Evolutionary conservation across 2,888 invertebrate genomes (phyloP), one percentile per base, ranked within the genome.

Genomic region (Podotricha telesiphe): DNA sequence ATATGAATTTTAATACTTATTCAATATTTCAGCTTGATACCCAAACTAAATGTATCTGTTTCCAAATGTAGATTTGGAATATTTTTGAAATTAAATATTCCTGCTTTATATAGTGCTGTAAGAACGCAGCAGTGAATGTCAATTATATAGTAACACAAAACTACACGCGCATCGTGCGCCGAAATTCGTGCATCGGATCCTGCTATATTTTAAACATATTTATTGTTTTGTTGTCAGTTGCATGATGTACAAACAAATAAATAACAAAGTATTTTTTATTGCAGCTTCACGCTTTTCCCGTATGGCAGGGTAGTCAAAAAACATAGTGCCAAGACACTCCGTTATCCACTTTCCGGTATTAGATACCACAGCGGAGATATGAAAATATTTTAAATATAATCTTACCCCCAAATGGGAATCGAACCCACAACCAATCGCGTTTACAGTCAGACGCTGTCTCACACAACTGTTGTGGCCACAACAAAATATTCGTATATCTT

Each of bases 81-180:
- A 89, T 80, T 82, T 86, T 83, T 80, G 78, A 83, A 80, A 83
- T 79, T 80, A 80, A 80, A 80, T 81, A 77, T 74, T 78, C 76
- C 82, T 76, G 82, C 84, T 6, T 90, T 91, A 90, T 91, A 91
- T 91, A 89, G 83, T 79, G 78, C n/a, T n/a, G n/a, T n/a, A 77
- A 78, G 78, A 78, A 78, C 74, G 80, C 73, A 79, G 73, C 77
- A 77, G 85, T 80, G 87, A 87, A 82, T 87, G 91, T 90, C 87
- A 85, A 86, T 86, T 83, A 82, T 81, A 82, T 83, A 78, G 81
- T 80, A 84, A 82, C 82, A 85, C 82, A 84, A 13, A 15, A 19
- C 74, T 80, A 83, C 88, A 88, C 89, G 89, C 85, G 82, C 80
- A 80, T 87, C 85, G 88, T 86, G 86, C 78, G 77, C 83, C 81